Evolutionary conservation across 2,797 vertebrate species (phyloP), one percentile per base, ranked within the genome.

Genomic region (Mionectes olivaceus): DNA sequence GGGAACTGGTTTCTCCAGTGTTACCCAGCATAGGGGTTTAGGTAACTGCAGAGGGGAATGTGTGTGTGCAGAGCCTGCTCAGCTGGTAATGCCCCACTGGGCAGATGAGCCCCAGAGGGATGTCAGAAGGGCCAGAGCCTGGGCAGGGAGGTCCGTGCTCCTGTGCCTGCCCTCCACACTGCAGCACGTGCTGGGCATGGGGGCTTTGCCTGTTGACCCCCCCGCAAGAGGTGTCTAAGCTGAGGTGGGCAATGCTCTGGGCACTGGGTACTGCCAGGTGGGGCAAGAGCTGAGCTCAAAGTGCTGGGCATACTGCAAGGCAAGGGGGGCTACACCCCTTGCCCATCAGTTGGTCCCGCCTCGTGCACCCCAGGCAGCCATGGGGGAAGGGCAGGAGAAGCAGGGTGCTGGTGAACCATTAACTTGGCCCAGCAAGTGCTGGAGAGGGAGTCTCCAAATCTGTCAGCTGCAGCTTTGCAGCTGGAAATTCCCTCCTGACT

Each of bases 401-500:
- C 21, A 47, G 50, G 16, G 32, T 73, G 35, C 70, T 65, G 55
- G 33, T 23, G 47, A 93, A 75, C 69, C 69, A 86, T 83, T 90
- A 88, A 88, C 65, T 75, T 83, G 67, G 83, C 69, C n/a, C 57
- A 52, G 53, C 1, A 13, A n/a, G 52, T 1, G 2, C 67, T 55
- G 56, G 28, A 35, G 21, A 0, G 5, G 70, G 33, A 82, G 25
- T 52, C 32, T 89, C 74, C 65, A 35, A 71, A 88, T 68, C 75
- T 49, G 55, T 73, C 70, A 90, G 59, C 49, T 85, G 68, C 41
- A 52, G 49, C 35, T 83, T 73, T 10, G 10, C 55, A 57, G 49
- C 43, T 96, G 93, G 89, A 96, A 93, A 91, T 75, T 91, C 91
- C 91, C 94, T 94, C 68, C 79, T 55, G 82, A 46, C 69, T 91